Evolutionary conservation across 35 echinoderm and acorn worm species (phyloP).

Genomic region (Apostichopus californicus): DNA sequence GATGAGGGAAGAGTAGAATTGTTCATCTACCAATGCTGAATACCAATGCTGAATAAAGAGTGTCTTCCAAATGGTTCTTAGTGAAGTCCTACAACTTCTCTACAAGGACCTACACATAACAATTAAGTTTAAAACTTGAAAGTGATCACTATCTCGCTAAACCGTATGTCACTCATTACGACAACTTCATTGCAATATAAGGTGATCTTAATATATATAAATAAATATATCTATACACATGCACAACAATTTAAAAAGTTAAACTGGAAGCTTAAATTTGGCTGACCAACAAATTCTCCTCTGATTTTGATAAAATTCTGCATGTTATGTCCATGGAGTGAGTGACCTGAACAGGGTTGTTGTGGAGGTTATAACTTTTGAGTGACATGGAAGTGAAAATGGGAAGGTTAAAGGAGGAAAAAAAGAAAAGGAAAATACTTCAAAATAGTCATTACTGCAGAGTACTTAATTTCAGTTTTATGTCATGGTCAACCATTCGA

Average conservation of each 20-base stretch:
- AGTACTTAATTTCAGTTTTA: background rate
- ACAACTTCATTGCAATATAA: no score
- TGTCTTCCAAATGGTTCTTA: constrained; percentile 4
- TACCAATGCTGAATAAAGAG: background rate
- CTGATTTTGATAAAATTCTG: no score
- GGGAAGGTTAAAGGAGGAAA: background rate
- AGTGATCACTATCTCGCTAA: background rate
- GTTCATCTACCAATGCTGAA: background rate
- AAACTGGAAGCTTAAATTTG: no score
- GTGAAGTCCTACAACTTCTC: background rate
- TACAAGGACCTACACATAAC: background rate
- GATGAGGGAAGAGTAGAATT: background rate
- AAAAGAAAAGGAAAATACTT: background rate
- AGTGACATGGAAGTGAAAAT: background rate
- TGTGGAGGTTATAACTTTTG: background rate
- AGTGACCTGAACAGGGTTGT: no score
- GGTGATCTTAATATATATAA: no score
- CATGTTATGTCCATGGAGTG: no score
- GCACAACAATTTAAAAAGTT: no score
- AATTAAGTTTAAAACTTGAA: background rate
- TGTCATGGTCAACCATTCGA: background rate
- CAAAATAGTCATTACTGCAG: background rate
- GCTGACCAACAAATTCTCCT: no score
- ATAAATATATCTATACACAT: no score
- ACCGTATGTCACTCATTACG: no score